Evolutionary conservation across 2,888 invertebrate species (phyloP).

Genomic region (Meghimatium bilineatum): DNA sequence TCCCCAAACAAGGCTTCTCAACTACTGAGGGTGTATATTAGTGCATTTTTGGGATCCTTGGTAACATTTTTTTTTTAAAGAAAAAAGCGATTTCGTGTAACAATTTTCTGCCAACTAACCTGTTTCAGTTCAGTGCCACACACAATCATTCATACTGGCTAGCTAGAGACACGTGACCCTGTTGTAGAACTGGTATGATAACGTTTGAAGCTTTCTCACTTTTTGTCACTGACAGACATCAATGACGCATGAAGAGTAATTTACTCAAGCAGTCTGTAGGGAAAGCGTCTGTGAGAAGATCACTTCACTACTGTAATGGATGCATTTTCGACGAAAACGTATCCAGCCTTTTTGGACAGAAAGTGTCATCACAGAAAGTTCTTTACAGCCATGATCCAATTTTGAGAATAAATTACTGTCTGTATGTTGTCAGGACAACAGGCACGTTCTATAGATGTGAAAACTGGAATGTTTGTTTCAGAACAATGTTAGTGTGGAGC

Average conservation of each 20-base stretch:
- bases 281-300: slow-evolving; percentile 3
- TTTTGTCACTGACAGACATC: background rate
- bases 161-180: background rate
- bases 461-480: background rate
- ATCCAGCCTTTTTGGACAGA: too few relatives aligned
- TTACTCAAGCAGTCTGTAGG: background rate
- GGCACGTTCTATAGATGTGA: too few relatives aligned
- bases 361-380: too few relatives aligned
- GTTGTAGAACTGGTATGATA: background rate
- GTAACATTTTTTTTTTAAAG: too few relatives aligned
- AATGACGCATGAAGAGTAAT: background rate
- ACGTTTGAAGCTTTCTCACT: background rate
- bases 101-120: background rate
- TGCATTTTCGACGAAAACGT: background rate
- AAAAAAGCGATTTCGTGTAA: background rate
- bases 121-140: background rate
- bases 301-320: background rate
- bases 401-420: too few relatives aligned
- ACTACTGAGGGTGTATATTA: too few relatives aligned
- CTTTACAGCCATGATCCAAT: too few relatives aligned
- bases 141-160: background rate
- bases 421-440: too few relatives aligned
- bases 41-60: too few relatives aligned
- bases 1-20: too few relatives aligned
- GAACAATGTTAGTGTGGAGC: too few relatives aligned